Conservation (phyloP, 2,888 invertebrate genomes). For the Cryptophagus acutangulus region DNA sequence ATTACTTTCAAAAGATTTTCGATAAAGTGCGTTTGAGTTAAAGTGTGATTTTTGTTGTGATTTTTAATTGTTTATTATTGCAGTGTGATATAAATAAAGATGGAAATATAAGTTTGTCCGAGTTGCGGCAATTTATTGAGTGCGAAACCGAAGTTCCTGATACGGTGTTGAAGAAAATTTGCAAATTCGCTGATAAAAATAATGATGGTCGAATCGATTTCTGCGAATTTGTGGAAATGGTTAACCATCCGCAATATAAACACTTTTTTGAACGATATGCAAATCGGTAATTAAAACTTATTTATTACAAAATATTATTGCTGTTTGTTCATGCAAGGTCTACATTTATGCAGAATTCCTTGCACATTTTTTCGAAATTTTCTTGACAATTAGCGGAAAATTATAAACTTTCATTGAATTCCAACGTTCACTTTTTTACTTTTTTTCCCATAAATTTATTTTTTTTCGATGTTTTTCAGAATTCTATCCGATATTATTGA, state of each 20-base stretch:
- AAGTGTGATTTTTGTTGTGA: neutral
- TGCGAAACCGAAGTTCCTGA: constrained; percentile 52
- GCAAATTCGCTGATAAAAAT: constrained; percentile 59
- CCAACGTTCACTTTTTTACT: no score
- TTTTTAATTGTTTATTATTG: constrained; percentile 27
- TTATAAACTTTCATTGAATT: no score
- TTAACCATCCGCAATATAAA: constrained; percentile 54
- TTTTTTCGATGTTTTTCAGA: no score
- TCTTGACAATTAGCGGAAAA: no score
- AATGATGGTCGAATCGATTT: constrained; percentile 63
- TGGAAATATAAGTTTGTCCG: constrained; percentile 61
- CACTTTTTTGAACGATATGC: constrained; percentile 59
- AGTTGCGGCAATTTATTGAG: constrained; percentile 57
- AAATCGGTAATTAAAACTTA: constrained; percentile 37
- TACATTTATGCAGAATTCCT: no score
- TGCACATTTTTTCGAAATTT: no score
- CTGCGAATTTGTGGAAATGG: constrained; percentile 66
- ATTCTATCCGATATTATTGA: no score
- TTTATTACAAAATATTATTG: no score
- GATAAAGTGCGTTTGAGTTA: constrained; percentile 10
- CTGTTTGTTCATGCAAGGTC: no score
- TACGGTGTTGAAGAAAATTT: constrained; percentile 58
- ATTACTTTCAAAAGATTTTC: constrained; percentile 15
- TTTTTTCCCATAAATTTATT: no score
- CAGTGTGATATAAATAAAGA: constrained; percentile 68